Percentiles rank a stretch among this genome's conserved stretches.
These are phyloP conservation scores for Epiperipatus broadwayi DNA, from an alignment of 2,888 invertebrate species.

Conservation along the genomic window DNA sequence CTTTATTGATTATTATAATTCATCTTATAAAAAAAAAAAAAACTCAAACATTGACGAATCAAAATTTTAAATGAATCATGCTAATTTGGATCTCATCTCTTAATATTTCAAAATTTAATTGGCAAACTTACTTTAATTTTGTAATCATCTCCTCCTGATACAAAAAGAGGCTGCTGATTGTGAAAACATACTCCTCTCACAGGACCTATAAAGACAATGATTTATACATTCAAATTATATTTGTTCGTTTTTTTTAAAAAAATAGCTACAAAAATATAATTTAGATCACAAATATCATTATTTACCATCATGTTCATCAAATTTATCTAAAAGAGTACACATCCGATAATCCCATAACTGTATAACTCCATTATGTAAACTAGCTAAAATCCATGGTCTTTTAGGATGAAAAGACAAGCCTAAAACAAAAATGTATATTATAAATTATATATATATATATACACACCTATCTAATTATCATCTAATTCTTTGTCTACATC, in stretches of 20 bases:
- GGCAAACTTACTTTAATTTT: slow-evolving; percentile 66
- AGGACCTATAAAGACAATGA: slow-evolving; percentile 51
- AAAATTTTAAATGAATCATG: no score
- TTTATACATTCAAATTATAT: slow-evolving; percentile 7
- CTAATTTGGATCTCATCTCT: no score
- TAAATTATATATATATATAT: slow-evolving; percentile 7
- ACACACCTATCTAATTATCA: slow-evolving; percentile 4
- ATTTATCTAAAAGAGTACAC: slow-evolving; percentile 95
- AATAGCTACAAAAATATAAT: no score
- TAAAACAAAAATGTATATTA: slow-evolving; percentile 19
- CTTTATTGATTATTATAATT: no score
- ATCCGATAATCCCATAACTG: slow-evolving; percentile 99
- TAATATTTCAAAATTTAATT: no score
- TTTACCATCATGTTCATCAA: slow-evolving; percentile 99
- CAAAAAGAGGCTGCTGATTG: slow-evolving; percentile 90
- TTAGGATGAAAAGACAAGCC: slow-evolving; percentile 93
- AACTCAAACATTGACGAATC: no score
- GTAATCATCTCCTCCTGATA: slow-evolving; percentile 97
- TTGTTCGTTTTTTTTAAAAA: no score
- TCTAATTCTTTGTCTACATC: slow-evolving; percentile 6
- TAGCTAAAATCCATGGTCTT: slow-evolving; percentile 87
- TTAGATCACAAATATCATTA: no score
- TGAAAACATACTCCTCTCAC: slow-evolving; percentile 97
- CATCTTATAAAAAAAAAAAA: no score
- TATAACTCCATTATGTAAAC: slow-evolving; percentile 92